phyloP scores from a whole-genome alignment of 2,797 vertebrate species.

The Oreochromis mossambicus region DNA sequence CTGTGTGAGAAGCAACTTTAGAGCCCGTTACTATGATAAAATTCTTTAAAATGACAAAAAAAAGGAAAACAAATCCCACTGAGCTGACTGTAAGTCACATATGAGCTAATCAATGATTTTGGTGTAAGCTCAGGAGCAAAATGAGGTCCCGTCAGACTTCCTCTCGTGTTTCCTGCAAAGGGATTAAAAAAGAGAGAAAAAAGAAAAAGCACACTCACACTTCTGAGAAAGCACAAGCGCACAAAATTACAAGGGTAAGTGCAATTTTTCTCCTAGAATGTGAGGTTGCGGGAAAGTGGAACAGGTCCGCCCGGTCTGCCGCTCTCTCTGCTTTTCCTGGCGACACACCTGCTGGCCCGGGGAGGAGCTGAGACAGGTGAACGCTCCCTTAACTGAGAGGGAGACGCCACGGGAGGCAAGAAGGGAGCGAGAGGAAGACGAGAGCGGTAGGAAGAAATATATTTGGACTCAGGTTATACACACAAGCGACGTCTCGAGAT shows the following conservation, averaged over 20 bases:
- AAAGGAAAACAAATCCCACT: background rate
- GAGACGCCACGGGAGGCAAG: background rate
- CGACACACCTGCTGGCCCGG: conserved; percentile 61
- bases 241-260: background rate
- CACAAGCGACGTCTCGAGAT: conserved; percentile 36
- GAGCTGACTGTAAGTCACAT: background rate
- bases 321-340: background rate
- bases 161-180: background rate
- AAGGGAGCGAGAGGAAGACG: background rate
- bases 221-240: background rate
- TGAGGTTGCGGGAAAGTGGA: conserved; percentile 10
- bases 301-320: conserved; percentile 73
- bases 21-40: background rate
- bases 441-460: conserved; percentile 8
- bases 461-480: conserved; percentile 14
- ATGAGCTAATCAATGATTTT: background rate
- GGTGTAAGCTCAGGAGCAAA: background rate
- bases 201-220: background rate
- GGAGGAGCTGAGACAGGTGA: conserved; percentile 68
- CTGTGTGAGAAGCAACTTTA: background rate
- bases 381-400: conserved; percentile 48
- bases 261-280: background rate
- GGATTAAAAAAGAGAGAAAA: background rate
- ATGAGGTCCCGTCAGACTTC: background rate
- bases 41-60: background rate